A percentile compares a stretch with the other conserved stretches of the same genome.
Conservation (phyloP, 53 echinoderm and acorn worm species). For the Paelopatides confundens region DNA sequence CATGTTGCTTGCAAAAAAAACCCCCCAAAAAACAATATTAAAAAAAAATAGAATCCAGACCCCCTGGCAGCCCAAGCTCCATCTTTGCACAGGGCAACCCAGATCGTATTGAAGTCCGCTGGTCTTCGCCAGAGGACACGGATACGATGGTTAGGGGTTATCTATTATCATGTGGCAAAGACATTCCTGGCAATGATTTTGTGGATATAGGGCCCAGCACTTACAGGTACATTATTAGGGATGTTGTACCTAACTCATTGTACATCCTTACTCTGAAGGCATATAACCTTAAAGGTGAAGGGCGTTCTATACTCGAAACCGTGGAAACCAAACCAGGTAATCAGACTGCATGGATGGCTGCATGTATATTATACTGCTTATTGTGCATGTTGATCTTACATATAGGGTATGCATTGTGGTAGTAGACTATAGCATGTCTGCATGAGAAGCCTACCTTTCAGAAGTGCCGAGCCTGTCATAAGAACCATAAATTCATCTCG, state of each 20-base stretch:
- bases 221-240: conserved; percentile 57
- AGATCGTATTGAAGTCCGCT: conserved; percentile 71
- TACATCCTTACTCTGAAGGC: conserved; percentile 91
- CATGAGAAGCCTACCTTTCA: too few relatives aligned
- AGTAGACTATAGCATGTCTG: background rate
- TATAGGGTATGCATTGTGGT: too few relatives aligned
- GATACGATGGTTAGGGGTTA: conserved; percentile 80
- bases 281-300: conserved; percentile 86
- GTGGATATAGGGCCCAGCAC: conserved; percentile 37
- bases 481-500: too few relatives aligned
- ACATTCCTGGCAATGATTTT: conserved; percentile 61
- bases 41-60: background rate
- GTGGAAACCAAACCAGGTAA: conserved; percentile 62
- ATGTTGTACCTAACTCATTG: conserved; percentile 67
- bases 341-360: background rate
- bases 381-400: background rate
- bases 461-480: too few relatives aligned
- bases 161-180: conserved; percentile 76
- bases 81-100: conserved; percentile 54
- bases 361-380: background rate
- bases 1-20: background rate
- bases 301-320: conserved; percentile 64
- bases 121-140: conserved; percentile 69
- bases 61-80: conserved; percentile 61
- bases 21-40: conserved; percentile 50